These are phyloP conservation scores for Bungarus multicinctus DNA, from an alignment of 2,113 vertebrate species.

Conservation along the genomic window DNA sequence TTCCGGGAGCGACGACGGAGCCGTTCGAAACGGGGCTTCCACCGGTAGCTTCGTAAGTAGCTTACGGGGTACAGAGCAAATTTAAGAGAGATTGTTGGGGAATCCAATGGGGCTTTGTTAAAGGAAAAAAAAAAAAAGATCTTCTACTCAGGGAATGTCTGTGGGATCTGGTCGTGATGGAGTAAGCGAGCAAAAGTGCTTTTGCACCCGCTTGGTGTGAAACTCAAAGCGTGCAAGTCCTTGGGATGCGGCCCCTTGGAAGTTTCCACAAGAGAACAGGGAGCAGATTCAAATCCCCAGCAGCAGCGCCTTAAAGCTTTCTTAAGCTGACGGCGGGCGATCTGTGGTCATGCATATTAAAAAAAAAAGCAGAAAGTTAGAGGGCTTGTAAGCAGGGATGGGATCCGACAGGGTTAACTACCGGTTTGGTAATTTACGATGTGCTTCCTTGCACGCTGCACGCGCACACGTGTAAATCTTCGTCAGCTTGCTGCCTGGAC, in stretches of 20 bases:
- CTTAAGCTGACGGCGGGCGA: neutral
- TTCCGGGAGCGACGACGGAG: slow-evolving; percentile 64
- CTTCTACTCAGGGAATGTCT: neutral
- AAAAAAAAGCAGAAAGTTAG: accelerated
- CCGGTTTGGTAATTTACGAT: no score
- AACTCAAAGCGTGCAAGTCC: no score
- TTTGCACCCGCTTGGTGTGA: neutral
- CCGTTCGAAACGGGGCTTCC: slow-evolving; percentile 62
- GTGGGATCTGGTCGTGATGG: neutral
- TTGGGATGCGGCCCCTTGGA: no score
- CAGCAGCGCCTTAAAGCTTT: neutral
- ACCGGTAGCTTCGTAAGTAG: slow-evolving; percentile 73
- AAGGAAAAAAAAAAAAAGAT: no score
- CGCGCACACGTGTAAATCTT: no score
- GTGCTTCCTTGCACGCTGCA: no score
- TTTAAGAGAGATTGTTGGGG: neutral
- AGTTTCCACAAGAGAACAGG: neutral
- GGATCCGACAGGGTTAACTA: no score
- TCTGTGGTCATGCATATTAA: neutral
- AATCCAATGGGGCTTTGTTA: no score
- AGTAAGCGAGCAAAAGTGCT: neutral
- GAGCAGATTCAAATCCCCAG: neutral
- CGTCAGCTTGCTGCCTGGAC: no score
- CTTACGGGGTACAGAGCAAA: neutral
- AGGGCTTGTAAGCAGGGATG: neutral